phyloP scores from a whole-genome alignment of 2,797 vertebrate species.

The Cercopithecus hamlyni region DNA sequence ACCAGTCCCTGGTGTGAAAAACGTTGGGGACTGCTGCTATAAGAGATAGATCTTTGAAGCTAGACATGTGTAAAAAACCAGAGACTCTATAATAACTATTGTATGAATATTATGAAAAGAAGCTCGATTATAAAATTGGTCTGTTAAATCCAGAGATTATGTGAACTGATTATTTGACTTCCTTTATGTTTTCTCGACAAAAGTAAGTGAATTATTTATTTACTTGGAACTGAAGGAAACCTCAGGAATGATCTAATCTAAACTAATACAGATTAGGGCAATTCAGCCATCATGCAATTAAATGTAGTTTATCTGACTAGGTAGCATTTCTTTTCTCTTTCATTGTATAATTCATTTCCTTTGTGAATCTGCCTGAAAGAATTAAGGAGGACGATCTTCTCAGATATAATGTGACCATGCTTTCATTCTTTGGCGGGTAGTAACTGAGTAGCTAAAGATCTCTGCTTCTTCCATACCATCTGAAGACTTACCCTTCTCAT shows the following conservation, averaged over 20 bases:
- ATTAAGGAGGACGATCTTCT: background rate
- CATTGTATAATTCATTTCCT: background rate
- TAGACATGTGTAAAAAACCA: background rate
- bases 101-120: conserved; percentile 8
- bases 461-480: background rate
- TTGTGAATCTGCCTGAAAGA: background rate
- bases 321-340: background rate
- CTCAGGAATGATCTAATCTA: background rate
- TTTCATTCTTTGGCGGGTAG: background rate
- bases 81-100: background rate
- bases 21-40: background rate
- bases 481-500: background rate
- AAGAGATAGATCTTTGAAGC: background rate
- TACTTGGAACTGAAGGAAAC: background rate
- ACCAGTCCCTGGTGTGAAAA: background rate
- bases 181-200: background rate
- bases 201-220: conserved; percentile 2
- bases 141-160: background rate
- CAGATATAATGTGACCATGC: background rate
- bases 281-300: background rate
- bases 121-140: background rate
- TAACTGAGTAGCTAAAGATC: background rate
- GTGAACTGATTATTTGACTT: conserved; percentile 9
- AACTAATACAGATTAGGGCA: background rate
- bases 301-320: background rate